phyloP scores from a whole-genome alignment of 2,797 vertebrate species.

The Orientallactaga sibirica region DNA sequence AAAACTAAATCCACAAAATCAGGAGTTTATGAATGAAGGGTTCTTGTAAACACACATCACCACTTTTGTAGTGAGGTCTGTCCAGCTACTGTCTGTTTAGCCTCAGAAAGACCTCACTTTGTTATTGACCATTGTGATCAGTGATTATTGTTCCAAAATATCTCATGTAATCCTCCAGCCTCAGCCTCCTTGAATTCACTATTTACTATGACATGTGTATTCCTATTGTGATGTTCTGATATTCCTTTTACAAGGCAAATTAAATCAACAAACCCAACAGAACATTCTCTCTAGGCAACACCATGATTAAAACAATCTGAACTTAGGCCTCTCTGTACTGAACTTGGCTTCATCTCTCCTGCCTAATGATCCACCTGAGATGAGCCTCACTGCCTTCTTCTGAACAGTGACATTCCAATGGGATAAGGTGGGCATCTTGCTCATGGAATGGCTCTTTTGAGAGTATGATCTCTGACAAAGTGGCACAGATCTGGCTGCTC shows the following conservation, averaged over 20 bases:
- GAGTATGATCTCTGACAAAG: rapidly evolving
- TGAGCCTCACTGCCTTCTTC: rapidly evolving
- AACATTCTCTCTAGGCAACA: not conserved
- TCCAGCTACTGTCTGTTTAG: not conserved
- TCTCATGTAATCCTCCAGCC: no score
- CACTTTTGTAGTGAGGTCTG: not conserved
- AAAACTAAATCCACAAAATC: not conserved
- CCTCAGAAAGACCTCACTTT: not conserved
- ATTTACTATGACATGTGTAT: not conserved
- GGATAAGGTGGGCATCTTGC: not conserved
- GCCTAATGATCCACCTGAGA: rapidly evolving
- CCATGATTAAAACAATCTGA: not conserved
- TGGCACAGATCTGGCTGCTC: not conserved
- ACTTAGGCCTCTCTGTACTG: not conserved
- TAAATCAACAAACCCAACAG: not conserved
- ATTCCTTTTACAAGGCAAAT: not conserved
- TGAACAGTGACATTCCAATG: not conserved
- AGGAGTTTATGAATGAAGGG: not conserved
- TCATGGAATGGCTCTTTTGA: not conserved
- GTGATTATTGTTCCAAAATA: not conserved
- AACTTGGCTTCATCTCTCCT: not conserved
- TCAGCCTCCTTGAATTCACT: not conserved
- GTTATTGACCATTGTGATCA: not conserved
- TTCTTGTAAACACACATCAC: not conserved
- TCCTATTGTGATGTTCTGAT: not conserved